Evolutionary conservation across 1,140 invertebrate genomes (phyloP).

Genomic region (Bombus ignitus): DNA sequence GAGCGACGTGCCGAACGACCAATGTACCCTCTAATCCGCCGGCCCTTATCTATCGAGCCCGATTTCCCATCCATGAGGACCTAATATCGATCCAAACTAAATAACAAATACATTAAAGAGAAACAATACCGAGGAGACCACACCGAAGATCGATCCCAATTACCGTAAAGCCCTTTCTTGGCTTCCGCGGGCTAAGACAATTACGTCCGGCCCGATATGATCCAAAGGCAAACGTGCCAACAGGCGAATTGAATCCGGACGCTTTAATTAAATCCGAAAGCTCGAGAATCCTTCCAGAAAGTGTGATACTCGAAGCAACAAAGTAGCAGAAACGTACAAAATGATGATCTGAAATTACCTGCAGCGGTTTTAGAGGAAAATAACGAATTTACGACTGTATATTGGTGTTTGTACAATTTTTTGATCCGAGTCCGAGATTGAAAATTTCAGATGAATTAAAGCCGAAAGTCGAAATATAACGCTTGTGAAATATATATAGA

Average conservation of each 20-base stretch:
- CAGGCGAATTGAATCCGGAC: conserved; percentile 6
- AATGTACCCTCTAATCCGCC: conserved; percentile 43
- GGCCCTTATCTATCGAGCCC: conserved; percentile 5
- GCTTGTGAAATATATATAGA: no score
- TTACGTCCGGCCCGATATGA: background rate
- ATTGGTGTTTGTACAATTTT: background rate
- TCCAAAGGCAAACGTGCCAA: background rate
- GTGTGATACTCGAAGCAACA: no score
- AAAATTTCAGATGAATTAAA: background rate
- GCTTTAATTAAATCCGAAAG: conserved; percentile 29
- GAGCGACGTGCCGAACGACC: conserved; percentile 49
- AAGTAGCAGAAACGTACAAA: no score
- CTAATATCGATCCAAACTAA: background rate
- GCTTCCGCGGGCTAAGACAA: background rate
- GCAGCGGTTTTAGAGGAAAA: background rate
- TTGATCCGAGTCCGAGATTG: background rate
- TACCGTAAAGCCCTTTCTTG: background rate
- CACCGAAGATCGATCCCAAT: background rate
- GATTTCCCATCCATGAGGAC: background rate
- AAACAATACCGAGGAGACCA: background rate
- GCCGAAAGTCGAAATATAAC: no score
- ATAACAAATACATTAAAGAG: background rate
- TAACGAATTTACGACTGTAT: background rate
- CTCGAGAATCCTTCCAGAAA: no score
- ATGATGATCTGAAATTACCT: background rate